Conservation (phyloP, 1,140 invertebrate species). For the Homalodisca vitripennis region DNA sequence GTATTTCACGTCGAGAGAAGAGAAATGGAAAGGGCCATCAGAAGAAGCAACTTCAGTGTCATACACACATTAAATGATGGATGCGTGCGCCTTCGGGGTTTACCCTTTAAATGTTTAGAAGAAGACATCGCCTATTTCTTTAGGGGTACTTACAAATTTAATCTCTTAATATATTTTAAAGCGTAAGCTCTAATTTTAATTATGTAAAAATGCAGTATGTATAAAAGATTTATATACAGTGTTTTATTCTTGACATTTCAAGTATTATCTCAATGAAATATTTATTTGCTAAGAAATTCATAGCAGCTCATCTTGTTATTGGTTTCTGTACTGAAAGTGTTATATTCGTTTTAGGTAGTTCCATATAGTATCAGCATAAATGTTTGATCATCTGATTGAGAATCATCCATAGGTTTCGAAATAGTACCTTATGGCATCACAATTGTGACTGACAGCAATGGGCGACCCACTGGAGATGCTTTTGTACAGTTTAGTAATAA, state of each 20-base stretch:
- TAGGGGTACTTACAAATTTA: slow-evolving; percentile 83
- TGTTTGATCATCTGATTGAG: no score
- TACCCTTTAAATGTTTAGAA: slow-evolving; percentile 93
- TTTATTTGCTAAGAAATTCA: no score
- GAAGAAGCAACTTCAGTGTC: slow-evolving; percentile 62
- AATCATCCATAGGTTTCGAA: background rate
- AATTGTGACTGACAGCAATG: background rate
- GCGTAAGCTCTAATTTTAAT: no score
- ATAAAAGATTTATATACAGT: no score
- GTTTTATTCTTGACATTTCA: no score
- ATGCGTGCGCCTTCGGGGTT: slow-evolving; percentile 71
- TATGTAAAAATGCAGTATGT: no score
- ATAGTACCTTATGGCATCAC: background rate
- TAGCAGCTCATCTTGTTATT: no score
- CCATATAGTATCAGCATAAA: no score
- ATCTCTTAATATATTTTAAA: no score
- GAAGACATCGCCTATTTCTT: slow-evolving; percentile 94
- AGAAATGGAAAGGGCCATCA: slow-evolving; percentile 85
- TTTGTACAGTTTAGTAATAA: slow-evolving; percentile 7
- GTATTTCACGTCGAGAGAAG: slow-evolving; percentile 76
- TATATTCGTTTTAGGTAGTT: no score
- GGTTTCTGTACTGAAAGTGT: no score
- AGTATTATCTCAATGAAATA: no score
- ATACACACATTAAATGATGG: slow-evolving; percentile 59
- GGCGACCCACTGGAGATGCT: background rate